Base-by-base conservation (phyloP, 2,113 vertebrate species). In the Gallinago paraguaiae region DNA sequence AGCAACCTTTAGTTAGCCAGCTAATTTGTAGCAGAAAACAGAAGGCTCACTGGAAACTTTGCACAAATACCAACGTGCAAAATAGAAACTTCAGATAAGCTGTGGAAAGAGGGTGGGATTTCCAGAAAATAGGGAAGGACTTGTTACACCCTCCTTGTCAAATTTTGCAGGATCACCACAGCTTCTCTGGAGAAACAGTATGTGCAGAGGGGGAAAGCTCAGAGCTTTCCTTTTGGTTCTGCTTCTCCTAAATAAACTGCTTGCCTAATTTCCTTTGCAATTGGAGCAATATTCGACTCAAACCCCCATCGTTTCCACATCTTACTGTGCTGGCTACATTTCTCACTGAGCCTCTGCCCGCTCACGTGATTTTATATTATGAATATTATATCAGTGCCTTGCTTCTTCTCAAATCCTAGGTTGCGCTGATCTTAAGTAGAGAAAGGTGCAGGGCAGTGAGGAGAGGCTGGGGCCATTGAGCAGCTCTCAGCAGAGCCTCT, bases 231-330 rank as follows among this genome's bases (percentile, higher is more conserved):
- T 97, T 97, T 96, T 97, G 98, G 95, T 98, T 98, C 98, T 98
- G 97, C 98, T 98, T 98, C 98, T 98, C 97, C 97, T 95, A 74
- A 90, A 93, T 56, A 97, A 98, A 98, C 80, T 95, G 97, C 98
- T 98, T 98, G 97, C 98, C 97, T 98, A 96, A 98, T 98, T 98
- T 98, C 98, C 98, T 98, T 95, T 95, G 94, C 93, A 97, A 97
- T 96, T 96, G 96, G 95, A 98, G 95, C 95, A 97, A 98, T 77
- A 92, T 89, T 97, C 13, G 9, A 86, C 93, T 82, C 95, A 96
- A 97, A 97, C 39, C 50, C 88, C 59, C 71, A n/a, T 94, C 65
- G 74, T 97, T 97, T 97, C 95, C 96, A 96, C 96, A 96, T 88
- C 64, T 79, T 54, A 74, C 90, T 54, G 54, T 37, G 75, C 81